Evolutionary conservation across 2,888 invertebrate species (phyloP), one percentile per base, ranked within the genome.

Genomic region (Pimpla rufipes): DNA sequence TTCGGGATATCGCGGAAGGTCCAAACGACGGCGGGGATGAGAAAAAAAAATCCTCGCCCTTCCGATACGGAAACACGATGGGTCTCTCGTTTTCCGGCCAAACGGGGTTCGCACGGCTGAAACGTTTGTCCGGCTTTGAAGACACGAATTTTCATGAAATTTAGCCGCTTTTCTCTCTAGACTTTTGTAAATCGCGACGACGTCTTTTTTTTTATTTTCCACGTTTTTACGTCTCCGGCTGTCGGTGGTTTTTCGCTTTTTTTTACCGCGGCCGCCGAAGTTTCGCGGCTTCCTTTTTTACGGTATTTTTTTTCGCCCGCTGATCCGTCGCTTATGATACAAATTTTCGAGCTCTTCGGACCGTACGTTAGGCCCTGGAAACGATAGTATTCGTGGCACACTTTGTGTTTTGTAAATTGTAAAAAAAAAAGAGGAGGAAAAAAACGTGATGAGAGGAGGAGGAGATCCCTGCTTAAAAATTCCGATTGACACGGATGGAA

Each of bases 11-110:
- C 45, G 73, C 73, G 45, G 29, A 57, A 45, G 42, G 57, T 57
- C 57, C 73, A 55, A 45, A 45, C 45, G 71, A 71, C 23, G 64
- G 18, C 64, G 64, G 21, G 64, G 64, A 29, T 29, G 57, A 16
- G n/a, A n/a, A n/a, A n/a, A n/a, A n/a, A n/a, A n/a, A n/a, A 29
- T 55, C 40, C 23, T 71, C 23, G 40, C 21, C 42, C 71, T 71
- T 57, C 23, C 70, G 71, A 40, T 71, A 57, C 42, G 11, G 6
- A 42, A 71, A 35, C 29, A 29, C 2, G 5, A 10, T 35, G 29
- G 50, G 50, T 35, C 4, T 42, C 13, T 71, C 23, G 55, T 29
- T 23, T 10, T 8, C 23, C n/a, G 42, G 23, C 7, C 71, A 40
- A 42, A 71, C 42, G 37, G 37, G 37, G 40, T 57, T 42, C 7